These are phyloP conservation scores for Spatula clypeata DNA, from an alignment of 2,797 vertebrate genomes.

Conservation along the genomic window DNA sequence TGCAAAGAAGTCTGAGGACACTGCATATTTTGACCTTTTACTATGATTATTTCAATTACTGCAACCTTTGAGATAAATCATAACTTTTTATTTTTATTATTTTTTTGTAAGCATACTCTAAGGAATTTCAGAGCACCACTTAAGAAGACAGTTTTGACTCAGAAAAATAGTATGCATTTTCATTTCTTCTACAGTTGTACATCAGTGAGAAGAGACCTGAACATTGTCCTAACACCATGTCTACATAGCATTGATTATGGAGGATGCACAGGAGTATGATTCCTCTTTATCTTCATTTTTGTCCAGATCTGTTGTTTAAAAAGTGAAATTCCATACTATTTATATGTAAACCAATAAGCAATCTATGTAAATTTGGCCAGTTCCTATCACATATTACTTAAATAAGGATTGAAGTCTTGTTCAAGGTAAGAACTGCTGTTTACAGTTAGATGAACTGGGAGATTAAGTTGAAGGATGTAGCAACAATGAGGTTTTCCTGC, in stretches of 20 bases:
- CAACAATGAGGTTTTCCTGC: background rate
- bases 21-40: background rate
- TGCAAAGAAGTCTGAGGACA: background rate
- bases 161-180: background rate
- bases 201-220: background rate
- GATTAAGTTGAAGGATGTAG: background rate
- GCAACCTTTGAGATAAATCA: background rate
- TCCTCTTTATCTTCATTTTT: background rate
- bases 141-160: background rate
- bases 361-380: background rate
- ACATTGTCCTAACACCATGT: accelerated
- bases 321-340: background rate
- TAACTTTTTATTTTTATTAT: too few relatives aligned
- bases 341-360: background rate
- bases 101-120: background rate
- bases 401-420: background rate
- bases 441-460: background rate
- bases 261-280: background rate
- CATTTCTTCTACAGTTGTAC: background rate
- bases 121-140: background rate
- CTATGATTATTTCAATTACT: background rate
- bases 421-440: background rate
- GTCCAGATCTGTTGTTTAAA: background rate
- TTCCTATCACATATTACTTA: background rate
- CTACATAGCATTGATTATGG: background rate